Conservation (phyloP, 2,888 invertebrate genomes). For the Plagodis pulveraria region DNA sequence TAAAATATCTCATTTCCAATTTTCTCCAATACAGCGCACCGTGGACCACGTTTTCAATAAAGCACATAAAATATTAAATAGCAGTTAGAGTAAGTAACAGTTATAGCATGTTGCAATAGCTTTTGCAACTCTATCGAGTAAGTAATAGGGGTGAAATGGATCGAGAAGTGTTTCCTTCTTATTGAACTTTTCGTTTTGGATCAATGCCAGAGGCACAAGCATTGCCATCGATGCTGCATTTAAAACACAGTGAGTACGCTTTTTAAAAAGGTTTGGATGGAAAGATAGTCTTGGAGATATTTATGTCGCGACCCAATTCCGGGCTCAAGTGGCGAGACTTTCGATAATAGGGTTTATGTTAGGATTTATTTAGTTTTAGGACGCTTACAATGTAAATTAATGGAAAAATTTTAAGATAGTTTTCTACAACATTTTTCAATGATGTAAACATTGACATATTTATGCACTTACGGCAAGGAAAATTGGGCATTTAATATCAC, state of each 20-base stretch:
- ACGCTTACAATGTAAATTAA: slow-evolving; percentile 12
- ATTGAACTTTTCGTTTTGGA: slow-evolving; percentile 32
- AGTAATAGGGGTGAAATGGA: slow-evolving; percentile 16
- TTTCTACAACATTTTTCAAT: too few relatives aligned
- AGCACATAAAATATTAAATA: slow-evolving; percentile 37
- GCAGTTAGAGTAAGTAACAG: slow-evolving; percentile 34
- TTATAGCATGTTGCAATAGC: slow-evolving; percentile 10
- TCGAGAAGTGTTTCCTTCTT: slow-evolving; percentile 13
- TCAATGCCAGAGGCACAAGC: slow-evolving; percentile 27
- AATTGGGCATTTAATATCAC: too few relatives aligned
- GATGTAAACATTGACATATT: too few relatives aligned
- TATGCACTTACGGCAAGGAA: too few relatives aligned
- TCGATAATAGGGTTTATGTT: slow-evolving; percentile 11
- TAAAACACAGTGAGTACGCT: slow-evolving; percentile 30
- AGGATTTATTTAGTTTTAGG: slow-evolving; percentile 14
- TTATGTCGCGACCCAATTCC: slow-evolving; percentile 36
- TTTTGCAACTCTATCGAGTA: slow-evolving; percentile 16
- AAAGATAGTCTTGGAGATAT: slow-evolving; percentile 33
- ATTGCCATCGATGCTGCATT: slow-evolving; percentile 31
- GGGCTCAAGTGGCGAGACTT: slow-evolving; percentile 27
- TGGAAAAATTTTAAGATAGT: neutral
- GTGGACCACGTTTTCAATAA: slow-evolving; percentile 33
- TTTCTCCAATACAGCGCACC: slow-evolving; percentile 6
- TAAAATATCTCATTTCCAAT: slow-evolving; percentile 4
- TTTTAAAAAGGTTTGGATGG: slow-evolving; percentile 28